These are phyloP conservation scores for Pao palembangensis DNA, from an alignment of 2,113 vertebrate genomes.

Conservation along the genomic window DNA sequence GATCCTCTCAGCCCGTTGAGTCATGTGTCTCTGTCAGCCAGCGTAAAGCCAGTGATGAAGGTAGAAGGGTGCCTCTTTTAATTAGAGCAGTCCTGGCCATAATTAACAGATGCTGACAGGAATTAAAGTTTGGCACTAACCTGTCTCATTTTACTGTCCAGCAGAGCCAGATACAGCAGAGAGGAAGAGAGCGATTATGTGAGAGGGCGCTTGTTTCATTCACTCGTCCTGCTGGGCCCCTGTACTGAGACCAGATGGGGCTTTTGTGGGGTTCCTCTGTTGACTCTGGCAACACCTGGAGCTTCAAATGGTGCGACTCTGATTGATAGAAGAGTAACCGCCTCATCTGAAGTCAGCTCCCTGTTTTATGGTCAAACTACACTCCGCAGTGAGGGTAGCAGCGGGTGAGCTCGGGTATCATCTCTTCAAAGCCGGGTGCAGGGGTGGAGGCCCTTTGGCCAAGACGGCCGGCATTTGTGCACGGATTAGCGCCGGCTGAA, in stretches of 20 bases:
- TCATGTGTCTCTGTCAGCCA: conserved; percentile 61
- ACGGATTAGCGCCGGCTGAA: conserved; percentile 71
- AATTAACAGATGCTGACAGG: conserved; percentile 83
- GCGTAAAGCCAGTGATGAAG: conserved; percentile 57
- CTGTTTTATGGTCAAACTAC: conserved; percentile 58
- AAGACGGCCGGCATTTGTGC: conserved; percentile 73
- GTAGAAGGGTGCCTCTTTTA: conserved; percentile 77
- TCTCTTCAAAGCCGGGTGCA: conserved; percentile 74
- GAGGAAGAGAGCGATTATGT: conserved; percentile 52
- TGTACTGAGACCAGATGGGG: conserved; percentile 34
- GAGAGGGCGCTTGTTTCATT: conserved; percentile 32
- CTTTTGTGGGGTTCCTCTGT: conserved; percentile 49
- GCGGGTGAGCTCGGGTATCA: conserved; percentile 72
- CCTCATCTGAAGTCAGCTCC: conserved; percentile 51
- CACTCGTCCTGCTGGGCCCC: conserved; percentile 22
- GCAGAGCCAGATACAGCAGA: conserved; percentile 50
- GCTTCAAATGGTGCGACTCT: conserved; percentile 39
- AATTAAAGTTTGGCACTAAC: conserved; percentile 77
- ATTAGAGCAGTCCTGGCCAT: conserved; percentile 76
- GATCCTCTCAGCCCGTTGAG: conserved; percentile 51
- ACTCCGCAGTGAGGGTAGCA: conserved; percentile 45
- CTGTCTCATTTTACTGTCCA: conserved; percentile 70
- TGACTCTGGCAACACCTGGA: conserved; percentile 32
- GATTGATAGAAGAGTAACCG: neutral
- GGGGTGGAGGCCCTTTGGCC: conserved; percentile 66